Percentiles rank a stretch among this genome's conserved stretches.
These are phyloP conservation scores for Prinia subflava DNA, from an alignment of 2,113 vertebrate species.

Conservation along the genomic window DNA sequence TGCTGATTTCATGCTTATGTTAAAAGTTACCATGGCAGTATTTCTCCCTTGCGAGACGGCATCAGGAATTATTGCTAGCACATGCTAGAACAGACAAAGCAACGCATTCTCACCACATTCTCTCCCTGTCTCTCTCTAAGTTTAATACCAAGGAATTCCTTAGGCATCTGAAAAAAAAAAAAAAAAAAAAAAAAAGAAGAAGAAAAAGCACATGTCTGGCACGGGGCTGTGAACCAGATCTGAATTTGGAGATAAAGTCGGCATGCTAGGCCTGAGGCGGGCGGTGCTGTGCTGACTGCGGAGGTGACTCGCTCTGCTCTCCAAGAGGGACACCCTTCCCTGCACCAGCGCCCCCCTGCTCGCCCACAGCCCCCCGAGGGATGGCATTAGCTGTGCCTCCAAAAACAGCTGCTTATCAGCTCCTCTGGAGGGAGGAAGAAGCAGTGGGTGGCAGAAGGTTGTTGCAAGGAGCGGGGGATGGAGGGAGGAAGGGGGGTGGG, in stretches of 20 bases:
- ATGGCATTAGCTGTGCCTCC: constrained; percentile 48
- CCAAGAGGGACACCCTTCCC: not conserved
- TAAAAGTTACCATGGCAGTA: constrained; percentile 48
- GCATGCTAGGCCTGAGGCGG: constrained; percentile 35
- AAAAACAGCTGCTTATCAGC: constrained; percentile 59
- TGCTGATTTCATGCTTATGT: constrained; percentile 44
- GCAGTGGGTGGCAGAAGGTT: constrained; percentile 44
- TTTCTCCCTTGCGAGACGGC: not conserved
- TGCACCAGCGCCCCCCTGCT: not conserved
- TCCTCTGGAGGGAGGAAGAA: constrained; percentile 31
- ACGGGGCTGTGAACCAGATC: constrained; percentile 31
- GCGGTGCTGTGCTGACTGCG: not conserved
- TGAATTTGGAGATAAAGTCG: constrained; percentile 51
- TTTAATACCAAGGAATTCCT: constrained; percentile 59
- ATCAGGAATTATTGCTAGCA: constrained; percentile 59
- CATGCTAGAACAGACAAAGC: constrained; percentile 65
- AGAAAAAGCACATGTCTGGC: constrained; percentile 21
- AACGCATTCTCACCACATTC: constrained; percentile 27
- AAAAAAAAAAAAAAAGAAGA: not conserved
- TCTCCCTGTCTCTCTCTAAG: constrained; percentile 14
- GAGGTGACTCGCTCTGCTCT: constrained; percentile 29
- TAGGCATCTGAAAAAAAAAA: constrained; percentile 2
- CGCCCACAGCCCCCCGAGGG: not conserved
- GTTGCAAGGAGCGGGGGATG: not conserved
- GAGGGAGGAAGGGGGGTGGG: not conserved